These are phyloP conservation scores for Acomys russatus DNA, from an alignment of 2,797 vertebrate genomes.

Conservation along the genomic window DNA sequence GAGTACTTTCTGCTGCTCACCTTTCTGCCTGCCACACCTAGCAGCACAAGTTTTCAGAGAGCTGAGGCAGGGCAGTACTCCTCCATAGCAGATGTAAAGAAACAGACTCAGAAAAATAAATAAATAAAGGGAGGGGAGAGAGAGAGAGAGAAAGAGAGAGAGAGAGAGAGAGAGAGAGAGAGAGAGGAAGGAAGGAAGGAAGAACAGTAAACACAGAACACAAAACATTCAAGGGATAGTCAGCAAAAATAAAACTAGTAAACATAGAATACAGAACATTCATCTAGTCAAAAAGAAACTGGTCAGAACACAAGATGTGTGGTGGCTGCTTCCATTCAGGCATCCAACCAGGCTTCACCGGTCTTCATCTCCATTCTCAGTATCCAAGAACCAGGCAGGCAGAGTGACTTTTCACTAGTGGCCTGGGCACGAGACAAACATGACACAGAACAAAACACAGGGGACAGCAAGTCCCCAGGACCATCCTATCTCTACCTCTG, in stretches of 20 bases:
- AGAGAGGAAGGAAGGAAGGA: not conserved
- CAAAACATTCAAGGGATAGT: not conserved
- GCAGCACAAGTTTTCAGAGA: not conserved
- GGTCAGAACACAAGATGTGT: not conserved
- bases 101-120: not conserved
- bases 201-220: not conserved
- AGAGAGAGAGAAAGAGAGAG: no score
- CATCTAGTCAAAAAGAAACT: not conserved
- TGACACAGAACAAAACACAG: not conserved
- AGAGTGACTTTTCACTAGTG: not conserved
- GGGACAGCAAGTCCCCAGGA: not conserved
- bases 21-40: not conserved
- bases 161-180: no score
- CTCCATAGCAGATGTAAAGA: not conserved
- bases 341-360: not conserved
- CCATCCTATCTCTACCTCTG: not conserved
- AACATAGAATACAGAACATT: not conserved
- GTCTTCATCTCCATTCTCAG: not conserved
- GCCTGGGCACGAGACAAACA: not conserved
- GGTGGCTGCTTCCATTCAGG: not conserved
- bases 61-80: not conserved
- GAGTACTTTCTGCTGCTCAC: not conserved
- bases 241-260: not conserved
- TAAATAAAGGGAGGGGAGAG: no score
- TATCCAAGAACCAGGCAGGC: not conserved